phyloP scores from a whole-genome alignment of 2,113 vertebrate genomes.

The Eurypyga helias region DNA sequence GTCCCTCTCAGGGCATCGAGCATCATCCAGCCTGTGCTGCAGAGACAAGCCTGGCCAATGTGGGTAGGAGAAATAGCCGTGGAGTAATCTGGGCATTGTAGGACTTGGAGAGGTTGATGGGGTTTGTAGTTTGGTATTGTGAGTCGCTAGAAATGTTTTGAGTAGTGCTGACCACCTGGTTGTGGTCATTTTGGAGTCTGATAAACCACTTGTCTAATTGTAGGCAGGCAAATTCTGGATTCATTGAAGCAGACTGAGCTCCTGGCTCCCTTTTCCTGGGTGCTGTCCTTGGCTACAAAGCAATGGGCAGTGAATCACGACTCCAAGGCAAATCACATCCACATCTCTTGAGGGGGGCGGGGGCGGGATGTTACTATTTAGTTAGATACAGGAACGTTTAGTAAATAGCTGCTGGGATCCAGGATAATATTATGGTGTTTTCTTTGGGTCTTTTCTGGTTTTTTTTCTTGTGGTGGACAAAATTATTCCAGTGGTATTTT shows the following conservation, averaged over 20 bases:
- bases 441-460: neutral
- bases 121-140: neutral
- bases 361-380: neutral
- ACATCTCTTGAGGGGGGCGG: neutral
- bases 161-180: neutral
- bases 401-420: neutral
- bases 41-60: neutral
- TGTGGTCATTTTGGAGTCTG: neutral
- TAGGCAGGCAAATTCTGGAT: neutral
- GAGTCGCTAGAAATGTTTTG: neutral
- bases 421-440: neutral
- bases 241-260: neutral
- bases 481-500: neutral
- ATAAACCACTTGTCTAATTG: neutral
- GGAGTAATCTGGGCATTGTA: neutral
- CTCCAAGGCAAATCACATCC: neutral
- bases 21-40: neutral
- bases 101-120: neutral
- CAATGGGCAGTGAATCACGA: neutral
- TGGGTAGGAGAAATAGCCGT: neutral
- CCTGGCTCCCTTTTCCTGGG: neutral
- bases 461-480: neutral
- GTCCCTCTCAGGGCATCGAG: neutral
- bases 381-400: neutral
- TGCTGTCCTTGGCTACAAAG: neutral